A percentile compares a stretch with the other conserved stretches of the same genome.
Conservation (phyloP, 2,888 invertebrate species). For the Sarcophaga carnaria region DNA sequence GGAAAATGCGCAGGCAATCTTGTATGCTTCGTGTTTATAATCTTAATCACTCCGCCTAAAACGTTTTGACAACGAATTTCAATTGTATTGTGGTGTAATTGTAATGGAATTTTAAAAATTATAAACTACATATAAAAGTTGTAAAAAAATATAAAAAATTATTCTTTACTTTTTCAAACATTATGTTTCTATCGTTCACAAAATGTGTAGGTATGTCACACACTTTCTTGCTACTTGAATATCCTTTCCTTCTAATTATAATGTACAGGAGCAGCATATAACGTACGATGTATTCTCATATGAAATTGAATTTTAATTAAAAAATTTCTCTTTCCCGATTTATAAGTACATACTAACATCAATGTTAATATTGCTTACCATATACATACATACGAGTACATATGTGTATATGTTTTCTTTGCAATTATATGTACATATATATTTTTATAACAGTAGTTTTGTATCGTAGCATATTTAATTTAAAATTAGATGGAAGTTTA, state of each 20-base stretch:
- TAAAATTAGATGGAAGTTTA: constrained; percentile 25
- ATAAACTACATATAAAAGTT: no score
- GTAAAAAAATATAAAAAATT: no score
- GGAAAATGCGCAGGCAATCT: no score
- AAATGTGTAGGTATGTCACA: no score
- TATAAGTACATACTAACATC: neutral
- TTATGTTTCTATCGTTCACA: no score
- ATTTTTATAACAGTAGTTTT: constrained; percentile 9
- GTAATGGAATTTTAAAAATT: no score
- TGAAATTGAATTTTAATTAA: constrained; percentile 48
- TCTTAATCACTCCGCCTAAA: neutral
- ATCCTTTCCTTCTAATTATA: no score
- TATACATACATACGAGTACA: no score
- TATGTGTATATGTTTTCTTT: neutral
- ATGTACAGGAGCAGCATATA: no score
- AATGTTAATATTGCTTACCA: no score
- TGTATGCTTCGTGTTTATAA: neutral
- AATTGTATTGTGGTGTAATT: neutral
- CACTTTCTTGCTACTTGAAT: no score
- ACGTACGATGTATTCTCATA: neutral
- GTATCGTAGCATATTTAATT: constrained; percentile 13
- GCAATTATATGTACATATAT: neutral
- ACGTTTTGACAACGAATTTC: neutral
- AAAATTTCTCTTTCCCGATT: neutral
- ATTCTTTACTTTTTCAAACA: no score